Base-by-base conservation (phyloP, 2,797 vertebrate species). In the Lagorchestes hirsutus region DNA sequence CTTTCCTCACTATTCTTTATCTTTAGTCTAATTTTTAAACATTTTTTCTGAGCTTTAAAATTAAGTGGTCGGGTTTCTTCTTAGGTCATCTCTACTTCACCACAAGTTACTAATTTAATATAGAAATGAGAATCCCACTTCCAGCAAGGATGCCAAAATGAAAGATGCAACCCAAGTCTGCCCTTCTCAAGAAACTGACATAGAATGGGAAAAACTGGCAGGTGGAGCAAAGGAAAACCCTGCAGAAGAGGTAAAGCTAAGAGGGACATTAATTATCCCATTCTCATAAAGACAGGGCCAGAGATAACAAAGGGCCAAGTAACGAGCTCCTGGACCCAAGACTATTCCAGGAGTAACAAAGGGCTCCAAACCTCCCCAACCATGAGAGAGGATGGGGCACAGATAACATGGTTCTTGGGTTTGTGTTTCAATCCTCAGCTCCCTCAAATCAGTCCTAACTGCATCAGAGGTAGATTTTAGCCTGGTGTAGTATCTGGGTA, bases 51-150 rank as follows among this genome's bases (percentile, higher is more conserved):
- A 92, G 90, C 56, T 18, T 91, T 1, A 31, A 40, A 95, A 27
- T 96, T n/a, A n/a, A 92, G 54, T 90, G 55, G 87, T 94, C 57
- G 56, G 40, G 34, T 92, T 96, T 74, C 54, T 90, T 90, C 54
- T 95, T 82, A 55, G 12, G 40, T 55, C 91, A 55, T 28, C 90
- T 94, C 56, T 90, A 57, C 62, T 92, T 92, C 18, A 92, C 59
- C 13, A 94, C 40, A 93, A 95, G 8, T 22, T 62, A 90, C 74
- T 3, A 87, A 56, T 27, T 97, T 55, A 91, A 90, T 46, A 40
- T 90, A 95, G 90, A 90, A 67, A 46, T 46, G 94, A 94, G 92
- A 74, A 92, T 12, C n/a, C 95, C 92, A 96, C 91, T 94, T 93
- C 40, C 24, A 46, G 24, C 40, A 87, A 46, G 40, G 74, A 50